Conservation (phyloP, 2,888 invertebrate genomes). For the Archips crataeganus region DNA sequence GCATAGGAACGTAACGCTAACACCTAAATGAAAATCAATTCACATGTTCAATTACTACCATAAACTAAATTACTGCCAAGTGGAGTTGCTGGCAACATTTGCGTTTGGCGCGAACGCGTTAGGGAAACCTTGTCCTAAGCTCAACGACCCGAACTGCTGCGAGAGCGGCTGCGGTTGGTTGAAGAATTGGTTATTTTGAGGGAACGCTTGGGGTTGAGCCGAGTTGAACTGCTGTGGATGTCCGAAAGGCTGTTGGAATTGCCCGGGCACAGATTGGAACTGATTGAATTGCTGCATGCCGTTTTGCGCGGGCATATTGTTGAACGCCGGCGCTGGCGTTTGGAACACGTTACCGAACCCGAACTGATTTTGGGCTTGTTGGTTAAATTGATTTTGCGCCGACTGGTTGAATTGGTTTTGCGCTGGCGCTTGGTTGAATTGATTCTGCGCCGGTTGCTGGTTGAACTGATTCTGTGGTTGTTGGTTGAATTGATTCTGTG, state of each 20-base stretch:
- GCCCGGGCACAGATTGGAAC: slow-evolving; percentile 65
- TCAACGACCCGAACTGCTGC: slow-evolving; percentile 75
- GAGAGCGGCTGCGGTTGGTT: slow-evolving; percentile 61
- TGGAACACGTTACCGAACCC: slow-evolving; percentile 37
- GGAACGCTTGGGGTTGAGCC: slow-evolving; percentile 54
- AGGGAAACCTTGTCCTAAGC: slow-evolving; percentile 76
- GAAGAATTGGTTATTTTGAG: slow-evolving; percentile 60
- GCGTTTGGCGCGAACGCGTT: slow-evolving; percentile 71
- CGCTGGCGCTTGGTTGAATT: slow-evolving; percentile 28
- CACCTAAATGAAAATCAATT: slow-evolving; percentile 49
- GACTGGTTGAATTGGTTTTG: slow-evolving; percentile 37
- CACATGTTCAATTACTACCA: slow-evolving; percentile 46
- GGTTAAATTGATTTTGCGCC: slow-evolving; percentile 24
- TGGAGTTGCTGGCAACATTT: slow-evolving; percentile 76
- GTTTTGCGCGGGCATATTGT: slow-evolving; percentile 51
- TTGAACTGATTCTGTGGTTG: slow-evolving; percentile 17
- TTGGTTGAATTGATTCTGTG: slow-evolving; percentile 15
- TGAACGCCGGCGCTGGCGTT: slow-evolving; percentile 34
- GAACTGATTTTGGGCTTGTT: slow-evolving; percentile 24
- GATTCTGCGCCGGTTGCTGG: slow-evolving; percentile 33
- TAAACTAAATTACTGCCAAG: slow-evolving; percentile 70
- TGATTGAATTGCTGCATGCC: slow-evolving; percentile 69
- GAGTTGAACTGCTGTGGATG: slow-evolving; percentile 53
- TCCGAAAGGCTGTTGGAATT: slow-evolving; percentile 55
- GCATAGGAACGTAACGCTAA: slow-evolving; percentile 37